Evolutionary conservation across 2,797 vertebrate species (phyloP).

Genomic region (Diglossa cyanea): DNA sequence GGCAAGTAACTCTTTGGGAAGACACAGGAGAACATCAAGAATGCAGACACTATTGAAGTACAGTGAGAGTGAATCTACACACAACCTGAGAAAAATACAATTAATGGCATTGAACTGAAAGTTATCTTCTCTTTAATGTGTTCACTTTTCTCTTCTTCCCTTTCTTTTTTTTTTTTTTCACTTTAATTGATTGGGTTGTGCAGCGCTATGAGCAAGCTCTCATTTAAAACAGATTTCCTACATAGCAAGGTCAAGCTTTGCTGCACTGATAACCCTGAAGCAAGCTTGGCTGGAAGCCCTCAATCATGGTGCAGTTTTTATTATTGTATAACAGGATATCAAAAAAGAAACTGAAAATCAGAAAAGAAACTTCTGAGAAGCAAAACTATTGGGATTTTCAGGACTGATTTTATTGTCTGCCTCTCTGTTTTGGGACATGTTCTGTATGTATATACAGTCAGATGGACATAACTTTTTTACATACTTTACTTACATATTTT

Average conservation of each 20-base stretch:
- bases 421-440: background rate
- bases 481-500: background rate
- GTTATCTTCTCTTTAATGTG: background rate
- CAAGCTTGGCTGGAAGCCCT: background rate
- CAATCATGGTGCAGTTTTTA: background rate
- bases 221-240: slow-evolving; percentile 19
- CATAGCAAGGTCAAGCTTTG: slow-evolving; percentile 9
- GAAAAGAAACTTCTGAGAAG: background rate
- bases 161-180: background rate
- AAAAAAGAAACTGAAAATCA: background rate
- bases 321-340: background rate
- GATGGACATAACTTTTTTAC: background rate
- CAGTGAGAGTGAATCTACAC: background rate
- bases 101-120: background rate
- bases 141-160: background rate
- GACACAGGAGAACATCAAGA: slow-evolving; percentile 1
- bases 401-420: background rate
- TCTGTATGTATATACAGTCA: background rate
- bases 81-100: background rate
- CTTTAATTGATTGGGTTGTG: background rate
- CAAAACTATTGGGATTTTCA: background rate
- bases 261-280: background rate
- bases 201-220: background rate
- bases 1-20: slow-evolving; percentile 2
- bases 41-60: background rate